These are phyloP conservation scores for Phaenicophaeus curvirostris DNA, from an alignment of 2,797 vertebrate species.

Conservation along the genomic window DNA sequence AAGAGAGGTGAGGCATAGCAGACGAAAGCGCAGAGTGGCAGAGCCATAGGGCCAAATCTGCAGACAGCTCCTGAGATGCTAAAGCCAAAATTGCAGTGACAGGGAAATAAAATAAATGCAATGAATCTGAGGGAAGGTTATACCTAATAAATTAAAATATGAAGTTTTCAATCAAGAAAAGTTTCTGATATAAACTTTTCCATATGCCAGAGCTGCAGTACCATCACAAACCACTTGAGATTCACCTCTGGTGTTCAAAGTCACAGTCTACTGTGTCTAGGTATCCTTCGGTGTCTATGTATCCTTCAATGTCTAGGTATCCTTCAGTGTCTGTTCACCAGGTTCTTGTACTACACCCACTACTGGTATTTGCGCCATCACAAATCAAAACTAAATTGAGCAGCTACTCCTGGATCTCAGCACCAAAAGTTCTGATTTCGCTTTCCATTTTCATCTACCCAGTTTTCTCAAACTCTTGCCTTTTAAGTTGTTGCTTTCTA, in stretches of 20 bases:
- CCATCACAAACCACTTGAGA: background rate
- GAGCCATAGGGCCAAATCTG: background rate
- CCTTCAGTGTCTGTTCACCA: background rate
- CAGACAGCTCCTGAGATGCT: background rate
- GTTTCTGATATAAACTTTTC: background rate
- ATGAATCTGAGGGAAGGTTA: background rate
- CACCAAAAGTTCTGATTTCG: background rate
- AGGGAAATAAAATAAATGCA: background rate
- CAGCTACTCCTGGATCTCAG: background rate
- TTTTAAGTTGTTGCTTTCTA: background rate
- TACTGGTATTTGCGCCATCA: background rate
- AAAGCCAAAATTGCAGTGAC: background rate
- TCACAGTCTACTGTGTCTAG: background rate
- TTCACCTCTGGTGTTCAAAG: background rate
- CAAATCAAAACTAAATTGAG: background rate
- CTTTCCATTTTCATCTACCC: background rate
- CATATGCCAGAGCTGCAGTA: background rate
- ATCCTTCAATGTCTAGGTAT: background rate
- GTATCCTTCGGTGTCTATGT: background rate
- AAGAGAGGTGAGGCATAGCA: slow-evolving; percentile 34
- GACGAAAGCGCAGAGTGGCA: background rate
- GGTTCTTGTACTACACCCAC: background rate
- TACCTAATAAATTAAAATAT: background rate
- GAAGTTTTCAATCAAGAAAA: background rate
- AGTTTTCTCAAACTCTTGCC: background rate